These are phyloP conservation scores for Pyxicephalus adspersus DNA, from an alignment of 2,113 vertebrate genomes.

Conservation along the genomic window DNA sequence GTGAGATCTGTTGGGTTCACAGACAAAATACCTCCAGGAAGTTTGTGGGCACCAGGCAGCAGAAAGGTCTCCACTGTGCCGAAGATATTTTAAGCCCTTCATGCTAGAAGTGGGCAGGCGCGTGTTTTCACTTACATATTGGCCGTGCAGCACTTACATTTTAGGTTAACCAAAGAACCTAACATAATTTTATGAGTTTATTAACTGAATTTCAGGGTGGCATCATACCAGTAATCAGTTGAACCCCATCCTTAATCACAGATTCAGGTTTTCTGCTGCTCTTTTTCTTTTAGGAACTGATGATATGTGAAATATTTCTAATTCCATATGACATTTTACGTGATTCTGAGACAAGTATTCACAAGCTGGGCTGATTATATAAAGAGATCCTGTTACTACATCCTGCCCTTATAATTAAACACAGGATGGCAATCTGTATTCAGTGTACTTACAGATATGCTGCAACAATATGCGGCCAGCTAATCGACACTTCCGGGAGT, in stretches of 20 bases:
- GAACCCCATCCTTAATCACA: conserved; percentile 59
- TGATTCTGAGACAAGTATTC: too few relatives aligned
- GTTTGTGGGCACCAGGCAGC: conserved; percentile 70
- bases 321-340: background rate
- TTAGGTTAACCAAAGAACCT: conserved; percentile 65
- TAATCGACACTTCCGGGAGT: too few relatives aligned
- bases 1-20: conserved; percentile 66
- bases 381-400: too few relatives aligned
- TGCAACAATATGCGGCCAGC: too few relatives aligned
- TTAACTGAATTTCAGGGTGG: conserved; percentile 65
- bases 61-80: conserved; percentile 74
- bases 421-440: too few relatives aligned
- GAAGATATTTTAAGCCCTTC: conserved; percentile 65
- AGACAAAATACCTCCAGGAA: conserved; percentile 71
- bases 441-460: too few relatives aligned
- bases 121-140: conserved; percentile 70
- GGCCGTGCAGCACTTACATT: conserved; percentile 63
- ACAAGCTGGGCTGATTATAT: too few relatives aligned
- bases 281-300: background rate
- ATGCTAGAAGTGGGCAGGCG: conserved; percentile 69
- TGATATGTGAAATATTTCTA: background rate
- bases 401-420: too few relatives aligned
- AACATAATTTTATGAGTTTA: conserved; percentile 67
- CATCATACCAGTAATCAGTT: conserved; percentile 71
- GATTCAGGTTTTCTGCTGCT: conserved; percentile 1